These are phyloP conservation scores for Mustelus asterias DNA, from an alignment of 2,113 vertebrate genomes.

Conservation along the genomic window DNA sequence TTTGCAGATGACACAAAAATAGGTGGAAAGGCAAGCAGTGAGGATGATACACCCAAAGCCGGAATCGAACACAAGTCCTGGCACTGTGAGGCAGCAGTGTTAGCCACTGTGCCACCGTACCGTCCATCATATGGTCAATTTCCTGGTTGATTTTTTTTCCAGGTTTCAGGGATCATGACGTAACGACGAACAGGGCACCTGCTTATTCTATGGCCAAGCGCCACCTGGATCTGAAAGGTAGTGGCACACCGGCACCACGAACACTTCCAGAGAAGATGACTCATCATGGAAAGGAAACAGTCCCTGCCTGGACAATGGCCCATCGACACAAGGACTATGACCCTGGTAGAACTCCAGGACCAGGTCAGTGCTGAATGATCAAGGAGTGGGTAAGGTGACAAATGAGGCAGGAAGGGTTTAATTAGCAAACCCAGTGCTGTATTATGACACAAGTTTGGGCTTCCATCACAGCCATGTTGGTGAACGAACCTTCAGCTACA, in stretches of 20 bases:
- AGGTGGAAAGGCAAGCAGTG: too few relatives aligned
- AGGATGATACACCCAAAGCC: too few relatives aligned
- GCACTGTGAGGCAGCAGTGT: too few relatives aligned
- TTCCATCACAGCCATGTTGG: too few relatives aligned
- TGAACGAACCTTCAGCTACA: neutral
- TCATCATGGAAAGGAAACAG: neutral
- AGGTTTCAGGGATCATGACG: neutral
- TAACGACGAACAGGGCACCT: neutral
- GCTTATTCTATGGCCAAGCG: constrained; percentile 28
- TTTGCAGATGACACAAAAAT: too few relatives aligned
- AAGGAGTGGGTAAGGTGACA: neutral
- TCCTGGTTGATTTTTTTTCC: neutral
- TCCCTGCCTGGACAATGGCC: constrained; percentile 16
- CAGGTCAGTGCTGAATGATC: constrained; percentile 19
- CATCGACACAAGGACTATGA: neutral
- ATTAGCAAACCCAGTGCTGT: neutral
- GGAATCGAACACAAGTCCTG: too few relatives aligned
- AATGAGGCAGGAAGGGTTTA: neutral
- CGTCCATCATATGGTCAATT: neutral
- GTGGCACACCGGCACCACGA: neutral
- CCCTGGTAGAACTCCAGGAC: neutral
- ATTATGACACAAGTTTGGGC: neutral
- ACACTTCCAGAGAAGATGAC: constrained; percentile 8
- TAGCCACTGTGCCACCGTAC: too few relatives aligned
- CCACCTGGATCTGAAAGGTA: neutral